A percentile compares a stretch with the other conserved stretches of the same genome.
Evolutionary conservation across 2,888 invertebrate species (phyloP).

Genomic region (Darwinula stevensoni): DNA sequence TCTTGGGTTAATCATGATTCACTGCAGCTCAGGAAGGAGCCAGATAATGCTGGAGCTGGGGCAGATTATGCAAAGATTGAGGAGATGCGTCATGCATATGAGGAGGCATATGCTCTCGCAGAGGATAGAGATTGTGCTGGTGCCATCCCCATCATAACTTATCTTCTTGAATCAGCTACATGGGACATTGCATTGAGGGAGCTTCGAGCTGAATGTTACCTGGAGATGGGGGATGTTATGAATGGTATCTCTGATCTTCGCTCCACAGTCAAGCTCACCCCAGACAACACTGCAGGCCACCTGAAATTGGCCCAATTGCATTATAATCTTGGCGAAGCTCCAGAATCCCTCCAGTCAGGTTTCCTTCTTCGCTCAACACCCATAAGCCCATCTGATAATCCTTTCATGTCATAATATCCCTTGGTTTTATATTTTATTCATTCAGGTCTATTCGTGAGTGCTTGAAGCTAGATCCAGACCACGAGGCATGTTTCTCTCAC

Average conservation of each 20-base stretch:
- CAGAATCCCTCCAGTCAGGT: slow-evolving; percentile 51
- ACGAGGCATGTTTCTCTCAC: slow-evolving; percentile 76
- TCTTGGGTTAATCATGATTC: too few species aligned
- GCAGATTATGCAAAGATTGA: slow-evolving; percentile 32
- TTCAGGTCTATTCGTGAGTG: slow-evolving; percentile 74
- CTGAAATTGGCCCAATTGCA: slow-evolving; percentile 50
- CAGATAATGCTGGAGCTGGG: slow-evolving; percentile 41
- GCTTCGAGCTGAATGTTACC: slow-evolving; percentile 55
- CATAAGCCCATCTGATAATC: too few species aligned
- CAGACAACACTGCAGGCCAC: slow-evolving; percentile 70
- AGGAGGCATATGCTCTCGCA: background rate
- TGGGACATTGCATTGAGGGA: slow-evolving; percentile 63
- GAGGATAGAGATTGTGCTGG: too few species aligned
- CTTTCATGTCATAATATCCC: background rate
- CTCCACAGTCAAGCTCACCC: slow-evolving; percentile 57
- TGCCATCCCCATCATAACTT: too few species aligned
- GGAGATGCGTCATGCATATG: slow-evolving; percentile 11
- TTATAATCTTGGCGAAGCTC: slow-evolving; percentile 70
- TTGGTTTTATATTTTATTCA: slow-evolving; percentile 7
- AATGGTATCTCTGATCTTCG: slow-evolving; percentile 72
- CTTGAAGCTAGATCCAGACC: slow-evolving; percentile 84
- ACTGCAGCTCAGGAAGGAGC: slow-evolving; percentile 39
- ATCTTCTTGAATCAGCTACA: too few species aligned
- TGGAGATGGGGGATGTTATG: slow-evolving; percentile 40
- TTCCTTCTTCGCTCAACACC: too few species aligned